Evolutionary conservation across 1,140 invertebrate genomes (phyloP), one percentile per base, ranked within the genome.

Genomic region (Gryllus bimaculatus): DNA sequence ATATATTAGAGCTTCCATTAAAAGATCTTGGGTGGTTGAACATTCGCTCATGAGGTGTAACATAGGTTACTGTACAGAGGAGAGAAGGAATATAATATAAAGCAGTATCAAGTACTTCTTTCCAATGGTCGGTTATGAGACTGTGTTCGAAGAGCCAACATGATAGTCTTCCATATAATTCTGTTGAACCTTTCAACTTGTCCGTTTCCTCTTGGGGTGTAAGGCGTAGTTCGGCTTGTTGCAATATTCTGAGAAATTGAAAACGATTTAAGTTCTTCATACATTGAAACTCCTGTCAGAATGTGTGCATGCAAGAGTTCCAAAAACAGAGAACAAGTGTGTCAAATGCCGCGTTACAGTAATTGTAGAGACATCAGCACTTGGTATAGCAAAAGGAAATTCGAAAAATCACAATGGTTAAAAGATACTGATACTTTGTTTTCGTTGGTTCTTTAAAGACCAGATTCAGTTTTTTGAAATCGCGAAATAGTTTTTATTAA

Each of bases 241-340:
- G 81, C 81, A 20, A 82, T 74, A 21, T 79, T 80, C 8, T 8
- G 20, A 8, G 54, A 66, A 66, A 13, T 54, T 10, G 66, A 15
- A 77, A 79, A 82, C 18, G 74, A 47, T 54, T 8, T 54, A 54
- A 54, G 49, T 78, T 81, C 12, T 82, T 74, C 74, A 83, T 80
- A 18, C 77, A 8, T 74, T 82, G 79, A 74, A 82, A 82, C n/a
- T 78, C 81, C 81, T 79, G 79, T 82, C 81, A 18, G 81, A 82
- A 80, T 83, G 82, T 12, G 82, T 81, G 78, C 66, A 83, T 47
- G 80, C 18, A 18, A 78, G 81, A n/a, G 78, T 81, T 15, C 82
- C 80, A 80, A 83, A 82, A 18, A 83, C 73, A 48, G 48, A 81
- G 80, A 81, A 83, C 15, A 84, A 10, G 21, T 75, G 10, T n/a